These are phyloP conservation scores for Calameuta idolon DNA, from an alignment of 2,888 invertebrate genomes.

Conservation along the genomic window DNA sequence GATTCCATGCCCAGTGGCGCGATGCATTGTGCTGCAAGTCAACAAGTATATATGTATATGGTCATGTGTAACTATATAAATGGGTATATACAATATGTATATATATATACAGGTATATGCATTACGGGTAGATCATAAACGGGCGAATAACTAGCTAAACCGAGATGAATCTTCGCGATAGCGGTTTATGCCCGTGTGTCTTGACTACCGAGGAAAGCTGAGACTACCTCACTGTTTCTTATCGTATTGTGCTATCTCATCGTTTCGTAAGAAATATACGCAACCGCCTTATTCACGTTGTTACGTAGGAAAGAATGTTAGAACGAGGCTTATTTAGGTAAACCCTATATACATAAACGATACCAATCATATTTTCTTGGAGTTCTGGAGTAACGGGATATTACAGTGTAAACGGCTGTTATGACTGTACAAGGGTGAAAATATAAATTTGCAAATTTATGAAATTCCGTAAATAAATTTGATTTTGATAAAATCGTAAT, in stretches of 20 bases:
- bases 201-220: conserved; percentile 28
- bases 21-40: conserved; percentile 70
- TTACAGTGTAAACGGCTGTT: background rate
- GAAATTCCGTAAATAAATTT: background rate
- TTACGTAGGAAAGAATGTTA: background rate
- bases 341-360: background rate
- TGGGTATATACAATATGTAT: no score
- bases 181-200: conserved; percentile 41
- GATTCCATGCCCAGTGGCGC: conserved; percentile 76
- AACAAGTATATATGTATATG: background rate
- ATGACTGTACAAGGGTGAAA: background rate
- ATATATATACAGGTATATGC: conserved; percentile 21
- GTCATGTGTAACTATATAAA: background rate
- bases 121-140: conserved; percentile 54
- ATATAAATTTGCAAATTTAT: background rate
- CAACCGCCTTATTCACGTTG: conserved; percentile 26
- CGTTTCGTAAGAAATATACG: conserved; percentile 45
- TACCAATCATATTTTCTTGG: background rate
- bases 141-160: conserved; percentile 56
- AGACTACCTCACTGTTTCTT: conserved; percentile 29
- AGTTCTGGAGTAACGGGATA: background rate
- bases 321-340: background rate
- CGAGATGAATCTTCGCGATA: conserved; percentile 55
- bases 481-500: background rate
- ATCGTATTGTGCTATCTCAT: conserved; percentile 52